A percentile compares a stretch with the other conserved stretches of the same genome.
Conservation (phyloP, 2,113 vertebrate species). For the Vimba vimba region DNA sequence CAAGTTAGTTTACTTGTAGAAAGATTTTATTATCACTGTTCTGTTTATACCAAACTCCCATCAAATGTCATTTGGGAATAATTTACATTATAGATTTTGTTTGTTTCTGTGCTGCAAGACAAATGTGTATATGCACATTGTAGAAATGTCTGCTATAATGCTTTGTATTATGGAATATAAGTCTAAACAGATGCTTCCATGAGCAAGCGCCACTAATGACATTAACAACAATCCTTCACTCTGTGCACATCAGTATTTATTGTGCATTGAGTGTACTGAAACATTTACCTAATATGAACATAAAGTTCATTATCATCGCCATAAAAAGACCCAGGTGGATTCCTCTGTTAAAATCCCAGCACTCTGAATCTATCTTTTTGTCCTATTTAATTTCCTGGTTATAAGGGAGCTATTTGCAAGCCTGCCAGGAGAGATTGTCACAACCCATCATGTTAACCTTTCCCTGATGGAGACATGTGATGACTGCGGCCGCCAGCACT, state of each 20-base stretch:
- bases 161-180: background rate
- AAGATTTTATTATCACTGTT: background rate
- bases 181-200: background rate
- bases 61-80: background rate
- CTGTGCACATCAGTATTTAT: background rate
- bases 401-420: constrained; percentile 62
- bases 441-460: constrained; percentile 71
- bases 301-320: background rate
- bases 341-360: constrained; percentile 43
- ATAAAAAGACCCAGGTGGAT: constrained; percentile 4
- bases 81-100: background rate
- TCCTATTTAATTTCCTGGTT: constrained; percentile 52
- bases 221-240: background rate
- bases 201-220: background rate
- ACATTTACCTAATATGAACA: background rate
- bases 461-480: constrained; percentile 74
- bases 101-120: background rate
- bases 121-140: background rate
- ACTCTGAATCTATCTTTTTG: constrained; percentile 42
- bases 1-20: background rate
- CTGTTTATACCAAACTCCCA: background rate
- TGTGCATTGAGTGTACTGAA: background rate
- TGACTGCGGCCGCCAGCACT: constrained; percentile 69
- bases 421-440: constrained; percentile 75
- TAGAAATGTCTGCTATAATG: background rate